Evolutionary conservation across 2,888 invertebrate genomes (phyloP).

Genomic region (Aspidiotus rigidus): DNA sequence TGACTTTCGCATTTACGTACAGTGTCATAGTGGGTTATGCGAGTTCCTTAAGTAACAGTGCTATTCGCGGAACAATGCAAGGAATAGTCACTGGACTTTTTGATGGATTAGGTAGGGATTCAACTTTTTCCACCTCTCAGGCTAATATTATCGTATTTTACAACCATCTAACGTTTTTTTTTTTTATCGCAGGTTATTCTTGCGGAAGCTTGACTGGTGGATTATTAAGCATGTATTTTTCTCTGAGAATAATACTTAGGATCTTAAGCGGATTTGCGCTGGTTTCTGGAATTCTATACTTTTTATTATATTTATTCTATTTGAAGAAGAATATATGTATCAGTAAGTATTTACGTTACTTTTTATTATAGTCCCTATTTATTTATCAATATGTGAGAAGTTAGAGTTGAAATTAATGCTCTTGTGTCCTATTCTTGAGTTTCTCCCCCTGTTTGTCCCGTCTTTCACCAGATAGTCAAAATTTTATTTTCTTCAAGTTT

Average conservation of each 20-base stretch:
- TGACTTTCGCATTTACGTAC: slow-evolving; percentile 78
- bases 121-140: not conserved
- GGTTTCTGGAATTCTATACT: slow-evolving; percentile 5
- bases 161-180: not conserved
- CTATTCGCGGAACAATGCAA: slow-evolving; percentile 75
- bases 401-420: too few species aligned
- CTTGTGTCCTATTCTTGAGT: too few species aligned
- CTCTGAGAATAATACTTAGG: slow-evolving; percentile 20
- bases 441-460: too few species aligned
- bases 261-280: slow-evolving; percentile 23
- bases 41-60: slow-evolving; percentile 56
- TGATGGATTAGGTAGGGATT: slow-evolving; percentile 62
- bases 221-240: slow-evolving; percentile 8
- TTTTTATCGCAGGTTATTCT: slow-evolving; percentile 54
- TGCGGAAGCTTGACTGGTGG: slow-evolving; percentile 68
- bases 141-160: not conserved
- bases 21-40: slow-evolving; percentile 67
- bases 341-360: slow-evolving; percentile 4
- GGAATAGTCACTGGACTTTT: slow-evolving; percentile 82
- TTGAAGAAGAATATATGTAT: slow-evolving; percentile 19
- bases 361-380: too few species aligned
- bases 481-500: too few species aligned
- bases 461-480: too few species aligned
- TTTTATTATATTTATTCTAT: slow-evolving; percentile 17
- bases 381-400: too few species aligned